Conservation (phyloP, 1,140 invertebrate genomes). For the Pollicipes pollicipes region DNA sequence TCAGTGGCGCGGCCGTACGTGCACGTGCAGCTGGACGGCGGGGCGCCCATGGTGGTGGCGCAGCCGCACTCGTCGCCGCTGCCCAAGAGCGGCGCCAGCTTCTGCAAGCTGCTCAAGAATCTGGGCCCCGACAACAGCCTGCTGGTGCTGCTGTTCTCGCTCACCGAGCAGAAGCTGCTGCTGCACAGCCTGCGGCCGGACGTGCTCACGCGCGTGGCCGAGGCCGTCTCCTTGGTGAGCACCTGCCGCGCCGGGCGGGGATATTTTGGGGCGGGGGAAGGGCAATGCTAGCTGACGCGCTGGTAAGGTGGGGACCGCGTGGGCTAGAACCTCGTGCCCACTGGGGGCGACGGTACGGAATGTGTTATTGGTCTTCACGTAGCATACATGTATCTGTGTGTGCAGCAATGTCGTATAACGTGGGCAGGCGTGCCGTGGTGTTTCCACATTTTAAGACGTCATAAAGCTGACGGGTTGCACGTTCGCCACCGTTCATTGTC, state of each 20-base stretch:
- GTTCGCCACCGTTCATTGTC: too few species aligned
- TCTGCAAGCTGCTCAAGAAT: constrained; percentile 73
- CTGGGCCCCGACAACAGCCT: constrained; percentile 89
- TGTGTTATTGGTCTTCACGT: too few species aligned
- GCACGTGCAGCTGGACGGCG: constrained; percentile 37
- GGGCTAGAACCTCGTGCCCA: too few species aligned
- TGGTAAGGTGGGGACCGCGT: too few species aligned
- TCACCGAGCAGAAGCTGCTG: constrained; percentile 96
- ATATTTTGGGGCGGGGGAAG: neutral
- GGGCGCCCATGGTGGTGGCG: constrained; percentile 67
- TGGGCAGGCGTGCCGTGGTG: too few species aligned
- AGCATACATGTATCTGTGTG: constrained; percentile 3
- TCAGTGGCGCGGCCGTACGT: constrained; percentile 70
- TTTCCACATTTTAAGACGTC: too few species aligned
- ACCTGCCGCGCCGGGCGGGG: constrained; percentile 3
- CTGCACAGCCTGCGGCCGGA: constrained; percentile 90
- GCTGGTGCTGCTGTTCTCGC: constrained; percentile 64
- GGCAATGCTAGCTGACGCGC: neutral
- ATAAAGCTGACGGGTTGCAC: too few species aligned
- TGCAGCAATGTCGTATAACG: constrained; percentile 10
- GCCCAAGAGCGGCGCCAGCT: constrained; percentile 80
- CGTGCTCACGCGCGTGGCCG: constrained; percentile 91
- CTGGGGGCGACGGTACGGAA: too few species aligned
- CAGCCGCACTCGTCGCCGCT: constrained; percentile 89
- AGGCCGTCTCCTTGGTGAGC: constrained; percentile 82